Evolutionary conservation across 2,113 vertebrate genomes (phyloP), one percentile per base, ranked within the genome.

Genomic region (Choloepus hoffmanni): DNA sequence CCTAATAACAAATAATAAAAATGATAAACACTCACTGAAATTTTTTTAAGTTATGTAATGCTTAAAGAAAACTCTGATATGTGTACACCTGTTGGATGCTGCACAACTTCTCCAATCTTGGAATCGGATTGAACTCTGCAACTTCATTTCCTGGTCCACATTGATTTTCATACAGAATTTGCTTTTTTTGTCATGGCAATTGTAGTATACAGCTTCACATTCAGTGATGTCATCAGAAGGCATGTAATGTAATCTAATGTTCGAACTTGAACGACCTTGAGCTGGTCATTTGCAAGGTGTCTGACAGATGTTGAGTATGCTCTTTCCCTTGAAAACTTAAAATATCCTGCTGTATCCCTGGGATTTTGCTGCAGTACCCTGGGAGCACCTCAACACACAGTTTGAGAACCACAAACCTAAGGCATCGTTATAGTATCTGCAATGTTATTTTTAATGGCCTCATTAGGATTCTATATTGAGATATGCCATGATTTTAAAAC

Each of bases 31-130:
- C 21, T 81, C 63, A 62, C 72, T 45, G 26, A 67, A 79, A 79
- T 28, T 14, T 50, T 36, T 18, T 19, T 19, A 21, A 58, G 15
- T 36, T 19, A 48, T 93, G 33, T 65, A 14, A 24, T 70, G 81
- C 58, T 76, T 36, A 68, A 45, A 30, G 40, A 81, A 96, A 92
- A 40, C 85, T 23, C 40, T 72, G 19, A 77, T 73, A 83, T 40
- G 2, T 10, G 1, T 26, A 33, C 3, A 3, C 2, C 50, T 72
- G 13, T 28, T 85, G 50, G n/a, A 7, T 19, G n/a, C 24, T 6
- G 18, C 3, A 70, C 12, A 1, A 8, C 6, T 43, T 55, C 78
- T 76, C 72, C 36, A 36, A 65, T 33, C 62, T 43, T 14, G 10
- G 70, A 85, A 21, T 12, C n/a, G 26, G 58, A 7, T 23, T 58